Evolutionary conservation across 2,113 vertebrate genomes (phyloP), one percentile per base, ranked within the genome.

Genomic region (Nycticorax nycticorax): DNA sequence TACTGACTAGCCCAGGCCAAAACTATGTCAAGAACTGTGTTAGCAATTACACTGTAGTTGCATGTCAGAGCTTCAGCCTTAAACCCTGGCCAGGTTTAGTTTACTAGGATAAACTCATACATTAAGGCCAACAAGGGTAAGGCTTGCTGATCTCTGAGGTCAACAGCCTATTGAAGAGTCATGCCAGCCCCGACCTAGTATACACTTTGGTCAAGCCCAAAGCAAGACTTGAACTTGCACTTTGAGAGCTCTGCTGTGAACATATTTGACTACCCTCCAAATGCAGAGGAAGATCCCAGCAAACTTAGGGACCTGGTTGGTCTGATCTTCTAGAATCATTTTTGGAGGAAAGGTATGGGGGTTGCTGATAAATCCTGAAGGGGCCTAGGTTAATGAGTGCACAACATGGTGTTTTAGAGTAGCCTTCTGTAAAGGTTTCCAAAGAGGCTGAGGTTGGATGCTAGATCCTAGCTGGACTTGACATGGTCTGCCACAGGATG

Each of bases 401-500:
- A 39, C 6, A 64, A 13, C 4, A 12, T 4, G 3, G 3, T 53
- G 14, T 41, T 89, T 75, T 88, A 75, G 15, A 64, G 30, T 35
- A 32, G 22, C 8, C 4, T 62, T 72, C 66, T 85, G 14, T 20
- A 52, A 60, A 76, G 3, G 4, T 64, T 48, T 59, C 26, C 26
- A 63, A 72, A 50, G 20, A 47, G 5, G 2, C 4, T 15, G 9
- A 22, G 2, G 0, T 1, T 56, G 14, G 32, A 35, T 50, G 12
- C 20, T 47, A 28, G 14, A 59, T 67, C 32, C 16, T 53, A 22
- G 3, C 21, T 81, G 32, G 43, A 27, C 15, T 76, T 59, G 22
- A 12, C 45, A 66, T 17, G 5, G 6, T 39, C 13, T 73, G 6
- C 3, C 35, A 33, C 6, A 48, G 23, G 0, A 2, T 62, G 18